Base-by-base conservation (phyloP, 2,797 vertebrate species). In the Rhodeus uyekii region DNA sequence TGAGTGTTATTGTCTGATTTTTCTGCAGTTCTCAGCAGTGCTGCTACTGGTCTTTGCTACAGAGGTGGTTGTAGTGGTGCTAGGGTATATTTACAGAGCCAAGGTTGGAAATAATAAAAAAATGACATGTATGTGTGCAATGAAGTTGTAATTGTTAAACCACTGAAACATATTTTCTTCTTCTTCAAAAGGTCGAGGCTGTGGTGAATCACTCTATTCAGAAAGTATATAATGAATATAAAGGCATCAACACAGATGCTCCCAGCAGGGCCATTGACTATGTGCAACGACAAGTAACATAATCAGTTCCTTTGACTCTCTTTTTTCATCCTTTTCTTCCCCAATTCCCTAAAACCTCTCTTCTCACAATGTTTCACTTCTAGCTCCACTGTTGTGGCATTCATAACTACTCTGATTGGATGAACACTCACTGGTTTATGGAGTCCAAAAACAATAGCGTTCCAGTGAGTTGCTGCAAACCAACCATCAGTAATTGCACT, bases 241-340 rank as follows among this genome's bases (percentile, higher is more conserved):
- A 97, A 1, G 97, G 97, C 65, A 96, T 96, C 72, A 97, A 96
- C 87, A 94, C 95, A 2, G 97, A 99, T 10, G 97, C 97, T 75
- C 96, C 97, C 18, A 99, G 97, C 87, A 96, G 97, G 9, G 97
- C 97, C 34, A 98, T 99, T 84, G 98, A 99, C 89, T 99, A 99
- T 74, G 96, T 98, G 86, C 98, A 99, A 92, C 96, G 94, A 85
- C 98, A 99, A 96, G 97, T 98, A 89, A 93, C 95, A 73, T 0
- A 0, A 7, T 42, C 24, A 32, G 18, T 27, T 81, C 46, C 2
- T 58, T 29, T 10, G 2, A 29, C 14, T 63, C 4, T 61, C 3
- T 27, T 61, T 32, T 38, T 27, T 27, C 16, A 46, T 27, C 5
- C 2, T n/a, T 53, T 27, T 64, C 24, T 16, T 5, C 10, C 27